Conservation (phyloP, 2,113 vertebrate genomes). For the Psophia crepitans region DNA sequence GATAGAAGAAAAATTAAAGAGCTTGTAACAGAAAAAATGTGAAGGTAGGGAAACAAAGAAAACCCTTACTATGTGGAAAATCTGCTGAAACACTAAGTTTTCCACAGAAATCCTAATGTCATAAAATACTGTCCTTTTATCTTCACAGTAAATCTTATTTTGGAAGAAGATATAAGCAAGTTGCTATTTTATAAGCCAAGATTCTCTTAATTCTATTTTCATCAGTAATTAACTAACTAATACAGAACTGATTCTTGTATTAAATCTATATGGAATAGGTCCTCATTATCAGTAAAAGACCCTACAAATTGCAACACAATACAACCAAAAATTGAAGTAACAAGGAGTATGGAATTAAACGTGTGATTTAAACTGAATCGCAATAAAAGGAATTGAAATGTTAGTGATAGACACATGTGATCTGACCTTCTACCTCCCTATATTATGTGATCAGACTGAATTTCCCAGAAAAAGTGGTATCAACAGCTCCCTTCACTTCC, state of each 20-base stretch:
- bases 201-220: slow-evolving; percentile 28
- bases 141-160: slow-evolving; percentile 8
- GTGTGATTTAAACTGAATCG: background rate
- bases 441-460: background rate
- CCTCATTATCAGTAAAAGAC: background rate
- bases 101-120: background rate
- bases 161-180: background rate
- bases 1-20: slow-evolving; percentile 53
- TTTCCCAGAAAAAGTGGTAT: slow-evolving; percentile 1
- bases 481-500: background rate
- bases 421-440: background rate
- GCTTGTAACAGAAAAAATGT: background rate
- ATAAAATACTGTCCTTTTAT: background rate
- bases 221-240: background rate
- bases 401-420: background rate
- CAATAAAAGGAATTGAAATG: background rate
- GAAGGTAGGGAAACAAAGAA: background rate
- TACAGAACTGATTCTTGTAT: background rate
- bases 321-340: background rate
- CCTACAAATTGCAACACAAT: background rate
- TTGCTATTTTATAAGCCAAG: background rate
- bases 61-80: background rate
- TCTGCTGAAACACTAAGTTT: background rate
- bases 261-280: slow-evolving; percentile 5
- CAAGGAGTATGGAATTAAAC: slow-evolving; percentile 2